Evolutionary conservation across 1,140 invertebrate genomes (phyloP).

Genomic region (Macrosteles quadrilineatus): DNA sequence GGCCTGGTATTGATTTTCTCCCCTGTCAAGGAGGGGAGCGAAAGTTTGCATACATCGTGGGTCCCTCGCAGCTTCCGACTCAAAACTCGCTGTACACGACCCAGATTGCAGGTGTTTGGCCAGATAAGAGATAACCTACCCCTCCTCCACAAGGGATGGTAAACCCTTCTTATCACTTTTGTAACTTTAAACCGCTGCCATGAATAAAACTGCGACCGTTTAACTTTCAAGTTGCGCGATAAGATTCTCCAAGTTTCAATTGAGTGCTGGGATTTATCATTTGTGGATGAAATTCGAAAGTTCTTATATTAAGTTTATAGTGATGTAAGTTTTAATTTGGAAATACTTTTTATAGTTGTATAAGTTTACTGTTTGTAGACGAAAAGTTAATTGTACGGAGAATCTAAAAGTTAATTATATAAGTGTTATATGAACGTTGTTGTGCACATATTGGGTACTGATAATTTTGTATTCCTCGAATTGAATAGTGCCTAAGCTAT

Average conservation of each 20-base stretch:
- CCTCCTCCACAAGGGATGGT: not conserved
- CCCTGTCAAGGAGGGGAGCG: not conserved
- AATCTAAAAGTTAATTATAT: too few species aligned
- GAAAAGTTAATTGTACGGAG: too few species aligned
- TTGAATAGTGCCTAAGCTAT: too few species aligned
- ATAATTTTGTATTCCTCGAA: too few species aligned
- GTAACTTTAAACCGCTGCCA: not conserved
- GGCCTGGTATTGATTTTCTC: not conserved
- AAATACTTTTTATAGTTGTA: too few species aligned
- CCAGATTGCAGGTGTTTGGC: not conserved
- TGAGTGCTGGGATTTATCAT: not conserved
- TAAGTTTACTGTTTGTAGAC: too few species aligned
- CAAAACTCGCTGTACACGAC: not conserved
- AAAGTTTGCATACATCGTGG: not conserved
- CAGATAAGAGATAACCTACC: not conserved
- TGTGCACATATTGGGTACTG: too few species aligned
- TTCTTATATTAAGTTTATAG: too few species aligned
- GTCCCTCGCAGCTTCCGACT: too few species aligned
- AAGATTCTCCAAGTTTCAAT: slow-evolving; percentile 1
- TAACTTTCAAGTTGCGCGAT: not conserved
- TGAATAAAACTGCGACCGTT: not conserved
- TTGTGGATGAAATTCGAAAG: too few species aligned
- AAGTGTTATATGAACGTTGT: too few species aligned
- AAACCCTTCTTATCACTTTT: slow-evolving; percentile 14
- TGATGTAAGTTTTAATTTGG: too few species aligned